Evolutionary conservation across 64 coral and sea anemone species (phyloP), one percentile per base, ranked within the genome.

Genomic region (Actinia tenebrosa): DNA sequence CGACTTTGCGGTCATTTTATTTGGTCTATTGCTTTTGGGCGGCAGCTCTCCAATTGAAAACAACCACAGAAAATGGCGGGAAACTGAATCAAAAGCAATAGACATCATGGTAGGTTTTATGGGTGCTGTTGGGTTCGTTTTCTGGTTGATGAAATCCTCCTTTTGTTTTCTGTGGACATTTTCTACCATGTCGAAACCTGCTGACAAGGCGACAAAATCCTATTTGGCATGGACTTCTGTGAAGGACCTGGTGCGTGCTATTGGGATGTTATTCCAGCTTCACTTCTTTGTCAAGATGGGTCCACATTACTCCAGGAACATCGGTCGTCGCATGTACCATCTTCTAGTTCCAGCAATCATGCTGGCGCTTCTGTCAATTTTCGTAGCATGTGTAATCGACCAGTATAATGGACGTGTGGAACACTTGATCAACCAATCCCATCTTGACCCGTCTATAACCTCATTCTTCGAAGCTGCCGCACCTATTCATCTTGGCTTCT

Each of bases 221-320:
- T 95, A 95, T 60, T 89, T 95, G 4, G 52, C 82, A 22, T 92
- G 94, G 94, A 92, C 90, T 45, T 52, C 94, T 13, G 26, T 86
- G 3, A 95, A 95, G 56, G 54, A 89, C 80, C 83, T 84, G 77
- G 30, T 83, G 6, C 87, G 84, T 18, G 86, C 94, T 17, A 56
- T 87, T 22, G 88, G 83, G 69, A 92, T 95, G 56, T 83, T 95
- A 14, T 95, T 95, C 53, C 94, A 95, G 55, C 84, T 95, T 15
- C 56, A 92, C 37, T 95, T 95, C 85, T 95, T 95, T 83, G 79
- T 95, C 30, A 95, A 92, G 84, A 95, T 95, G 94, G 94, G 90
- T 46, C 94, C 94, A 22, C 42, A 86, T 80, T 95, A 71, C 71
- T 16, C 53, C 19, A 83, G 78, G 20, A 86, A 78, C 44, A 81